Base-by-base conservation (phyloP, 1,140 invertebrate genomes). In the Oncopodura yosiiana region DNA sequence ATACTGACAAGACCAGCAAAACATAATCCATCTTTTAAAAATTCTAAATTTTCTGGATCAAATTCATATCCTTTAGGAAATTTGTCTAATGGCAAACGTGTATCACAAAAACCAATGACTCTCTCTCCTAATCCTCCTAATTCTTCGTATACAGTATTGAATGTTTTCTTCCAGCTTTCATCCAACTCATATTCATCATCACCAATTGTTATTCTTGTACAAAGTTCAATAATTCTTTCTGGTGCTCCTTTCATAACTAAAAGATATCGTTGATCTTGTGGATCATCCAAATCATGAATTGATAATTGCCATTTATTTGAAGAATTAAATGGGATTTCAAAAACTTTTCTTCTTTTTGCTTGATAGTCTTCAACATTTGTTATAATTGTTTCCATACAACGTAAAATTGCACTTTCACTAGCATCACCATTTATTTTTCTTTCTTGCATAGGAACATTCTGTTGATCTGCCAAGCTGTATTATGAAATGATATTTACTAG, bases 401-500 rank as follows among this genome's bases (percentile, higher is more conserved):
- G 79, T 30, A 81, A 65, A 37, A 81, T 70, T 41, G 79, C 79
- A 46, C 73, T 72, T 65, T 81, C 79, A 0, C 77, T 79, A 30
- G 78, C 79, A 69, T 81, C 78, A 41, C 79, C 78, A 56, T 74
- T 77, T 48, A 76, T 58, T 53, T 52, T 48, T 27, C 49, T 84
- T 74, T 94, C 94, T 41, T 95, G 75, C 67, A 97, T 90, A 23
- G 93, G 86, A 9, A 91, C 79, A 66, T 81, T 80, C 18, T 96
- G 90, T 69, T 97, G 91, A 53, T 86, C 87, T 50, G 79, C 77
- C 69, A 96, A 95, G 77, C n/a, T n/a, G n/a, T n/a, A n/a, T n/a
- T n/a, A n/a, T n/a, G n/a, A n/a, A n/a, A n/a, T n/a, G n/a, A n/a
- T n/a, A n/a, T n/a, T n/a, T n/a, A n/a, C n/a, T n/a, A n/a, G n/a